Conservation (phyloP, 2,888 invertebrate species). For the Parthenolecanium corni region DNA sequence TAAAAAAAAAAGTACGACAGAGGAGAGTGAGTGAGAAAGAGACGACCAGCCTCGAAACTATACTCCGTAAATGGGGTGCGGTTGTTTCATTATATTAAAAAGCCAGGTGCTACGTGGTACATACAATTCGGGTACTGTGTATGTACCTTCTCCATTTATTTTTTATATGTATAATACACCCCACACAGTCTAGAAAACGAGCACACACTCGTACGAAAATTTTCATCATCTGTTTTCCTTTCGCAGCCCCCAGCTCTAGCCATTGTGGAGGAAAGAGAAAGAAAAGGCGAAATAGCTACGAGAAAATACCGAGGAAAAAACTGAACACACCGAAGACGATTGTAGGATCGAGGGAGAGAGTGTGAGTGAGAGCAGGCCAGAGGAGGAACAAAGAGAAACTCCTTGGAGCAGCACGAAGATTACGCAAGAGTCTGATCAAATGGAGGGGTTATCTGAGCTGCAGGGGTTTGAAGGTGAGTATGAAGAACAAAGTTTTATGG, state of each 20-base stretch:
- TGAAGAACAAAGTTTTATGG: no score
- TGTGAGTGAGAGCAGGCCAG: no score
- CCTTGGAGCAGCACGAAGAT: no score
- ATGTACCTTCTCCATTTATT: neutral
- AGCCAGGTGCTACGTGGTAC: conserved; percentile 28
- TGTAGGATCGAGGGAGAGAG: no score
- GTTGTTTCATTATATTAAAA: conserved; percentile 25
- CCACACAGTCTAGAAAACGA: neutral
- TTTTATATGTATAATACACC: neutral
- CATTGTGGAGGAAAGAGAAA: neutral
- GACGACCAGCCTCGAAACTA: neutral
- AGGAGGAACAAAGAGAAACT: no score
- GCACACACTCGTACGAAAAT: conserved; percentile 14
- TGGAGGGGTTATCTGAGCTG: no score
- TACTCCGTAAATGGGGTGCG: conserved; percentile 23
- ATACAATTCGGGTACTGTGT: neutral
- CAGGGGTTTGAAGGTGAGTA: no score
- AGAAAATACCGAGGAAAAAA: no score
- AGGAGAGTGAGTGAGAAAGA: neutral
- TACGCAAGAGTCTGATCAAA: no score
- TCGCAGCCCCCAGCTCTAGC: neutral
- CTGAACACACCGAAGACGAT: no score
- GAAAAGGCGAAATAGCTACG: neutral
- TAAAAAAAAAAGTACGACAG: no score
- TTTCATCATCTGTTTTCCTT: conserved; percentile 28